Evolutionary conservation across 1,140 invertebrate species (phyloP).

Genomic region (Calephelis virginiensis): DNA sequence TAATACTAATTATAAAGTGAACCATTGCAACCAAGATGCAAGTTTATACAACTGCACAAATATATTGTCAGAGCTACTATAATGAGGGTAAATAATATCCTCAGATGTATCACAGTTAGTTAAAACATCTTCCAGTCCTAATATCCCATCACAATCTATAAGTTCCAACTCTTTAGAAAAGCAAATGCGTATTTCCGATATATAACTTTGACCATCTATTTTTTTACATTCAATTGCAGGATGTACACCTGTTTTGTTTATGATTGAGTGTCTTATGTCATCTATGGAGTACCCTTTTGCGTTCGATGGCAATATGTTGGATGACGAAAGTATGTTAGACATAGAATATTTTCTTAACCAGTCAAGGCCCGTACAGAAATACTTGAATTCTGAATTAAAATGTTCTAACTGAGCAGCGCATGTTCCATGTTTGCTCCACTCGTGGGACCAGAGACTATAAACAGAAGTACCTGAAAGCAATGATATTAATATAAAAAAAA

Average conservation of each 20-base stretch:
- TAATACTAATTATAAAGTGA: constrained; percentile 68
- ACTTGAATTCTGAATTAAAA: constrained; percentile 84
- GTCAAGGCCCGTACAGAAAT: constrained; percentile 84
- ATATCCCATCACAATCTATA: constrained; percentile 79
- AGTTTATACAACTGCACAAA: constrained; percentile 78
- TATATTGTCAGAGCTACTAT: constrained; percentile 43
- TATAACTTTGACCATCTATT: constrained; percentile 79
- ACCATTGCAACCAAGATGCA: constrained; percentile 78
- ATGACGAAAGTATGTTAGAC: constrained; percentile 79
- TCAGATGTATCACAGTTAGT: constrained; percentile 80
- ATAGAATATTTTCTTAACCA: constrained; percentile 83
- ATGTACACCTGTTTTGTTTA: constrained; percentile 77
- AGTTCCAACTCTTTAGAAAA: constrained; percentile 81
- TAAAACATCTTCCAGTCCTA: constrained; percentile 54
- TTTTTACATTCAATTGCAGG: constrained; percentile 82
- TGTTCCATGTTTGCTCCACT: constrained; percentile 92
- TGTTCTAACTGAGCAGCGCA: constrained; percentile 83
- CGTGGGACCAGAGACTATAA: constrained; percentile 87
- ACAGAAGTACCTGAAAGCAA: constrained; percentile 62
- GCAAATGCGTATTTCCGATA: constrained; percentile 84
- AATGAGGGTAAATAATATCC: constrained; percentile 79
- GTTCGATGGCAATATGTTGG: constrained; percentile 80
- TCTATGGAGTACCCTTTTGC: constrained; percentile 78
- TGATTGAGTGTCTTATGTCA: constrained; percentile 80
- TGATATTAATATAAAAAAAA: neutral